A percentile compares a stretch with the other conserved stretches of the same genome.
Evolutionary conservation across 2,113 vertebrate genomes (phyloP).

Genomic region (Candoia aspera): DNA sequence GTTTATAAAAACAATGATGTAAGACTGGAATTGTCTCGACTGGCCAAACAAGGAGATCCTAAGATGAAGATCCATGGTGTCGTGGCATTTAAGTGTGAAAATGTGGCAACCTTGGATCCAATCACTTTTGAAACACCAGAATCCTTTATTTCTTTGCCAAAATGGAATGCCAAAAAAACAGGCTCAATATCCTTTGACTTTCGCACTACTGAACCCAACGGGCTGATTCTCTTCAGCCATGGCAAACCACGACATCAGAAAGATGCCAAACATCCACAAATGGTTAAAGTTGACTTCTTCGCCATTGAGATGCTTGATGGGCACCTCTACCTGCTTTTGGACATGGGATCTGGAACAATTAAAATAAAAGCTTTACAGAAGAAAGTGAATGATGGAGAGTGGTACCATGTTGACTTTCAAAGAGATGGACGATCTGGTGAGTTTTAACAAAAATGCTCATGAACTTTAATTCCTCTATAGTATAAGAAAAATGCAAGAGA

Average conservation of each 20-base stretch:
- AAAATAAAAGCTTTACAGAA: slow-evolving; percentile 94
- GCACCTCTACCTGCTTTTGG: slow-evolving; percentile 92
- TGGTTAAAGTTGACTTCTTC: slow-evolving; percentile 96
- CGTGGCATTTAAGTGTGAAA: slow-evolving; percentile 98
- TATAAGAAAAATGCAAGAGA: not conserved
- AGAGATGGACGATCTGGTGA: slow-evolving; percentile 95
- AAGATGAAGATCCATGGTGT: slow-evolving; percentile 97
- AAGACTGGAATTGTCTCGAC: slow-evolving; percentile 90
- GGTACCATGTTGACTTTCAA: slow-evolving; percentile 99
- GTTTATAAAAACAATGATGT: slow-evolving; percentile 99
- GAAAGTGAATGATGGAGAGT: slow-evolving; percentile 98
- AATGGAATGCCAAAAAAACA: slow-evolving; percentile 98
- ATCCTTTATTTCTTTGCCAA: slow-evolving; percentile 91
- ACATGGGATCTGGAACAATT: slow-evolving; percentile 98
- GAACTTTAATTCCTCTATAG: slow-evolving; percentile 12
- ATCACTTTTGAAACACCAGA: slow-evolving; percentile 98
- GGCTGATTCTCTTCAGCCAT: slow-evolving; percentile 95
- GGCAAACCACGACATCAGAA: slow-evolving; percentile 94
- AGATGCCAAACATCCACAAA: slow-evolving; percentile 89
- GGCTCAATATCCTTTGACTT: slow-evolving; percentile 99
- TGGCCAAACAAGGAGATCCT: slow-evolving; percentile 91
- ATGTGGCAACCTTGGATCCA: slow-evolving; percentile 95
- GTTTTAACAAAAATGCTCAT: not conserved
- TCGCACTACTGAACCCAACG: slow-evolving; percentile 96
- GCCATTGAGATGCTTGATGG: slow-evolving; percentile 98